Evolutionary conservation across 1,140 invertebrate species (phyloP).

Genomic region (Solenopsis invicta): DNA sequence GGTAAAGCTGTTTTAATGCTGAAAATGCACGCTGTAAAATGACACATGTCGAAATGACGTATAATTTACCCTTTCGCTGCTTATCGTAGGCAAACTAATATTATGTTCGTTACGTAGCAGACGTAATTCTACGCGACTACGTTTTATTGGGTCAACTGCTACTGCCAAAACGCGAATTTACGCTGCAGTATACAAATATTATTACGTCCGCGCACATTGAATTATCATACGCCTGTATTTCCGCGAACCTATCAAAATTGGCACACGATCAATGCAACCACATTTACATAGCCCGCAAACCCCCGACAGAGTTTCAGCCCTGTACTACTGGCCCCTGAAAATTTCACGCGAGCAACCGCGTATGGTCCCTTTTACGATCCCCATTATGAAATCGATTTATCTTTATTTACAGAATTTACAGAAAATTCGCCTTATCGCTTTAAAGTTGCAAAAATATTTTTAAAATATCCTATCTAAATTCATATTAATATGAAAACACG

Average conservation of each 20-base stretch:
- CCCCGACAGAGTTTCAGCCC: conserved; percentile 15
- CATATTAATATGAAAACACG: background rate
- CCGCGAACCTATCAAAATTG: conserved; percentile 42
- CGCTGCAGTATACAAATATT: conserved; percentile 42
- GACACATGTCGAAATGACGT: conserved; percentile 15
- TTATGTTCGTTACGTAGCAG: conserved; percentile 45
- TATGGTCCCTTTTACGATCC: conserved; percentile 3
- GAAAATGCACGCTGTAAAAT: conserved; percentile 45
- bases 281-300: conserved; percentile 21
- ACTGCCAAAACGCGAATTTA: conserved; percentile 51
- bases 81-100: conserved; percentile 52
- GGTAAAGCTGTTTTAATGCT: conserved; percentile 10
- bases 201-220: conserved; percentile 48
- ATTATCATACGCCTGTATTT: conserved; percentile 54
- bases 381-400: conserved; percentile 34
- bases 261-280: conserved; percentile 46
- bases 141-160: conserved; percentile 55
- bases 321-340: conserved; percentile 6
- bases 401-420: too few relatives aligned
- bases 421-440: background rate
- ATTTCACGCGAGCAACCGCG: conserved; percentile 17
- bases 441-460: background rate
- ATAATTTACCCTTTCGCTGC: conserved; percentile 28
- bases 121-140: conserved; percentile 47
- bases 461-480: background rate